phyloP scores from a whole-genome alignment of 2,888 invertebrate genomes.

The Brachynemurus nebulosus region DNA sequence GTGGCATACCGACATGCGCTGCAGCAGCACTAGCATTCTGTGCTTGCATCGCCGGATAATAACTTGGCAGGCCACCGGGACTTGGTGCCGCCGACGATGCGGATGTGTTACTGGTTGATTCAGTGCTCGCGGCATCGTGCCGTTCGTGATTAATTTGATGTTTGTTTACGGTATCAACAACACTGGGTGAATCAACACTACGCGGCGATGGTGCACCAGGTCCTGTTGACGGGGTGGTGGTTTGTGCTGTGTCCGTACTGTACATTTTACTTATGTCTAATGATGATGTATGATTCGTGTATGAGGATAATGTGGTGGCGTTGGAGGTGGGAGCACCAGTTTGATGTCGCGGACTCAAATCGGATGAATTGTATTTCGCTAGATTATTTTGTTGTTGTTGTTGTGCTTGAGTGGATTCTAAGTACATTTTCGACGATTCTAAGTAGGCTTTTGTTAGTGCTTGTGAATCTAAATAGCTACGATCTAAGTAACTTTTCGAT shows the following conservation, averaged over 20 bases:
- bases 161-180: slow-evolving; percentile 17
- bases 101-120: slow-evolving; percentile 38
- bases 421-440: slow-evolving; percentile 54
- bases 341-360: slow-evolving; percentile 22
- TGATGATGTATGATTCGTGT: slow-evolving; percentile 34
- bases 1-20: slow-evolving; percentile 31
- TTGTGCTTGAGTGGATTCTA: slow-evolving; percentile 34
- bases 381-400: too few relatives aligned
- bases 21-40: slow-evolving; percentile 27
- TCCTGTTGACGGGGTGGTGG: slow-evolving; percentile 38
- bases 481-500: slow-evolving; percentile 41
- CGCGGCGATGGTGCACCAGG: slow-evolving; percentile 32
- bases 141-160: slow-evolving; percentile 25
- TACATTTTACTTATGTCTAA: slow-evolving; percentile 55
- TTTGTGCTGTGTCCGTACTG: slow-evolving; percentile 45
- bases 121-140: slow-evolving; percentile 36
- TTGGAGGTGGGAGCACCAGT: slow-evolving; percentile 1
- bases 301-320: slow-evolving; percentile 35
- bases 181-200: slow-evolving; percentile 41
- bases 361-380: slow-evolving; percentile 30
- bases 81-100: slow-evolving; percentile 50
- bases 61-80: slow-evolving; percentile 41
- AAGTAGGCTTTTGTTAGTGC: slow-evolving; percentile 60
- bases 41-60: slow-evolving; percentile 34
- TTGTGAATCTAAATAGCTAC: slow-evolving; percentile 53